Percentiles rank a stretch among this genome's conserved stretches.
These are phyloP conservation scores for Empis stercorea DNA, from an alignment of 2,888 invertebrate species.

Conservation along the genomic window DNA sequence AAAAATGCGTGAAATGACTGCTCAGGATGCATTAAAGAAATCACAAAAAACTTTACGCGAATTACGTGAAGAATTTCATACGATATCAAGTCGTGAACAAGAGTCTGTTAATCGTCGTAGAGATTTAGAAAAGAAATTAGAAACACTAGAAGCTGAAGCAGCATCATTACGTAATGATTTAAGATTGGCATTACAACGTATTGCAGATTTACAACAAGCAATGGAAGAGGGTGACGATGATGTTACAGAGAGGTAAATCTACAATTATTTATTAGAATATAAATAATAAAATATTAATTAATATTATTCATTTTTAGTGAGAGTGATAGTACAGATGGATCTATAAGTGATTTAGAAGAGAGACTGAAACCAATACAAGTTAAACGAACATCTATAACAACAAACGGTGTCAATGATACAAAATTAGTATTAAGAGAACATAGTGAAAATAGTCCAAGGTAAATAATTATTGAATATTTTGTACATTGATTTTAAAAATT, in stretches of 20 bases:
- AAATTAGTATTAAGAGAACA: conserved; percentile 14
- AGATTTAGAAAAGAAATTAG: conserved; percentile 62
- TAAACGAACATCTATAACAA: conserved; percentile 22
- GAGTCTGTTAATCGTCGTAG: conserved; percentile 60
- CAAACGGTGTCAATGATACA: conserved; percentile 13
- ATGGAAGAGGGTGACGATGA: conserved; percentile 74
- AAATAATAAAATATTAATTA: too few species aligned
- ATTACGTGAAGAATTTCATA: conserved; percentile 64
- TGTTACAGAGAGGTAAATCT: conserved; percentile 32
- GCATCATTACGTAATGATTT: conserved; percentile 66
- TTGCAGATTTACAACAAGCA: conserved; percentile 83
- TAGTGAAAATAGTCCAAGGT: conserved; percentile 33
- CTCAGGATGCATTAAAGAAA: conserved; percentile 67
- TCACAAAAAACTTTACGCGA: conserved; percentile 57
- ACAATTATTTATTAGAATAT: too few species aligned
- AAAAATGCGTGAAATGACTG: conserved; percentile 57
- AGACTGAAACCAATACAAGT: conserved; percentile 30
- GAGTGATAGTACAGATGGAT: conserved; percentile 22
- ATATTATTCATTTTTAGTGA: conserved; percentile 13
- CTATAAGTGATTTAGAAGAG: conserved; percentile 33
- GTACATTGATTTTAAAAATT: too few species aligned
- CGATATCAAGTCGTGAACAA: conserved; percentile 56
- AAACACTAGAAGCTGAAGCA: conserved; percentile 56
- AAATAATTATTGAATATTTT: too few species aligned
- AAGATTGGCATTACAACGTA: conserved; percentile 74